Conservation (phyloP, 2,797 vertebrate species). For the Phrynocephalus forsythii region DNA sequence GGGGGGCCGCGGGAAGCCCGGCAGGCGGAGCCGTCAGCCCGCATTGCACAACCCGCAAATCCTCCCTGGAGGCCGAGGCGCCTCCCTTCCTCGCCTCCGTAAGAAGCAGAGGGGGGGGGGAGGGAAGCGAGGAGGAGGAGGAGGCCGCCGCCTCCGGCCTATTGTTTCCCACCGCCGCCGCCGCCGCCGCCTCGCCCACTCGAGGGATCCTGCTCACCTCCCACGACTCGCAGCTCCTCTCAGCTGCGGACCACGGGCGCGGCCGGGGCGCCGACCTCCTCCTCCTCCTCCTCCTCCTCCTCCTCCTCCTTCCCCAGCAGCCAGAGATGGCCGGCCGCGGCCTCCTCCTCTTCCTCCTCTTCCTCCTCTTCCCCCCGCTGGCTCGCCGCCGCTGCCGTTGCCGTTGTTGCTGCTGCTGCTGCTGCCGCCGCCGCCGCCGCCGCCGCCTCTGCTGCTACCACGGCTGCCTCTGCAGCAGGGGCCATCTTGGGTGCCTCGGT, state of each 20-base stretch:
- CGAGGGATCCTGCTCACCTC: conserved; percentile 70
- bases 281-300: conserved; percentile 40
- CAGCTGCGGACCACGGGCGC: conserved; percentile 74
- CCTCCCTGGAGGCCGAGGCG: background rate
- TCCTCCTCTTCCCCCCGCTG: conserved; percentile 45
- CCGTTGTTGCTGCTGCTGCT: too few species aligned
- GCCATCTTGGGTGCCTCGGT: conserved; percentile 77
- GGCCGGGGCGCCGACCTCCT: conserved; percentile 51
- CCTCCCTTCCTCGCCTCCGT: background rate
- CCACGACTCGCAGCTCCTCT: conserved; percentile 64
- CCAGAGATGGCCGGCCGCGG: conserved; percentile 46
- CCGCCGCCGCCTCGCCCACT: conserved; percentile 44
- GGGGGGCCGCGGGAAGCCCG: background rate
- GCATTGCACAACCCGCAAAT: background rate
- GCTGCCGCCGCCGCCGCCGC: conserved; percentile 16
- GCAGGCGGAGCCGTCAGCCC: background rate
- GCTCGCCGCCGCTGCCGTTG: conserved; percentile 15
- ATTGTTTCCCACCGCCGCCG: background rate
- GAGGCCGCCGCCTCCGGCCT: conserved; percentile 27
- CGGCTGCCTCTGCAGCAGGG: conserved; percentile 74
- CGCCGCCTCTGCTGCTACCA: conserved; percentile 54
- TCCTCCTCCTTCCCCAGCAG: background rate
- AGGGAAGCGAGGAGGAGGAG: background rate
- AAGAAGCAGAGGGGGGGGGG: background rate
- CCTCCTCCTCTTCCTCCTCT: conserved; percentile 18